Base-by-base conservation (phyloP, 2,888 invertebrate species). In the Enoplolaimus lenunculus region DNA sequence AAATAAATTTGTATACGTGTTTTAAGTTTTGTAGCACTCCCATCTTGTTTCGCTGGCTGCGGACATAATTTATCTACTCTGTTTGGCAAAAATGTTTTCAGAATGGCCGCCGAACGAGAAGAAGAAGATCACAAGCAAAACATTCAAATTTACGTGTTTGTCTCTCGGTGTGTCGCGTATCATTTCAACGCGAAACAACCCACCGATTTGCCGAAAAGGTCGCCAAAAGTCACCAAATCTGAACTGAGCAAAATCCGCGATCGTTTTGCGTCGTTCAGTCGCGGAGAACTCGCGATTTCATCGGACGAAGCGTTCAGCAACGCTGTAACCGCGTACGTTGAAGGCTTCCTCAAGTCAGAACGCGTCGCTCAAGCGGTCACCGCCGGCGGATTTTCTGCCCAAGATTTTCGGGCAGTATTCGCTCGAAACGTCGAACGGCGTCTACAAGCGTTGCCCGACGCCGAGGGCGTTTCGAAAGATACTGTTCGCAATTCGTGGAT, bases 111-210 rank as follows among this genome's bases (percentile, higher is more conserved):
- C 7, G 28, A 28, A 26, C 3, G 91, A 73, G 88, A 93, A 80
- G 94, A 95, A 83, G 93, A 93, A 80, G 93, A 94, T 78, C 87
- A 93, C 74, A 94, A 94, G 81, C 87, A 89, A 72, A 87, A 91
- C 72, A 87, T 97, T 72, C 95, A 97, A 81, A 84, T 97, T 35
- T 97, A 97, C 83, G 95, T 97, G 75, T 95, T 95, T 82, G 91
- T 97, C 75, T 92, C 93, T 75, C 86, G 95, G 80, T 94, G 94
- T 83, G 88, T 95, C 79, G 92, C 97, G 1, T 94, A 95, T 84
- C 95, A 95, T 1, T 97, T 97, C 84, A 97, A 95, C 83, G 93
- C 93, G 7, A 97, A 97, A 83, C 95, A 97, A 81, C 93, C 94
- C 0, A 93, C 93, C 13, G 95, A 97, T 81, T 91, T 95, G 92